Conservation (phyloP, 2,113 vertebrate species). For the Tragelaphus strepsiceros region DNA sequence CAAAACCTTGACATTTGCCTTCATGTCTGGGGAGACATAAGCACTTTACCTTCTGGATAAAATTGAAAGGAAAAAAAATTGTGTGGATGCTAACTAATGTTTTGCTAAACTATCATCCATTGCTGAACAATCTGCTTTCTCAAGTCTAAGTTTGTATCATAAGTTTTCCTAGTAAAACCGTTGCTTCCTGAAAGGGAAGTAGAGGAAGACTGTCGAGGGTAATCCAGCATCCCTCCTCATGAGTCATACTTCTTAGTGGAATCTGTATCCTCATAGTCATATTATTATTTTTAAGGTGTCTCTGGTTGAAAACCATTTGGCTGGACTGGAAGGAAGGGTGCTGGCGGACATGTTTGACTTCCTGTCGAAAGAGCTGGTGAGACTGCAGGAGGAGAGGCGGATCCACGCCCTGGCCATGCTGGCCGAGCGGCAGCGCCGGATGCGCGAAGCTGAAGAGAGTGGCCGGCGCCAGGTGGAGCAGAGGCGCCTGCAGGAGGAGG, state of each 20-base stretch:
- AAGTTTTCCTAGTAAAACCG: not conserved
- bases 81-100: not conserved
- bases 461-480: constrained; percentile 90
- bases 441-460: constrained; percentile 91
- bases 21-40: not conserved
- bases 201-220: not conserved
- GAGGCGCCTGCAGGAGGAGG: constrained; percentile 83
- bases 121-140: not conserved
- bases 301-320: constrained; percentile 78
- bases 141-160: not conserved
- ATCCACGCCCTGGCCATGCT: constrained; percentile 89
- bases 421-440: constrained; percentile 88
- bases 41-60: constrained; percentile 8
- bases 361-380: constrained; percentile 92
- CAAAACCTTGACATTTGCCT: constrained; percentile 1
- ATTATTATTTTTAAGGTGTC: constrained; percentile 73
- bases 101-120: not conserved
- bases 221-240: not conserved
- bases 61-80: not conserved
- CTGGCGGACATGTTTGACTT: constrained; percentile 87
- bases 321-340: constrained; percentile 79
- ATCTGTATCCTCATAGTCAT: not conserved
- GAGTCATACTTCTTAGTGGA: not conserved
- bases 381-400: constrained; percentile 89
- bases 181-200: not conserved